These are phyloP conservation scores for Anastrepha obliqua DNA, from an alignment of 1,140 invertebrate species.

Conservation along the genomic window DNA sequence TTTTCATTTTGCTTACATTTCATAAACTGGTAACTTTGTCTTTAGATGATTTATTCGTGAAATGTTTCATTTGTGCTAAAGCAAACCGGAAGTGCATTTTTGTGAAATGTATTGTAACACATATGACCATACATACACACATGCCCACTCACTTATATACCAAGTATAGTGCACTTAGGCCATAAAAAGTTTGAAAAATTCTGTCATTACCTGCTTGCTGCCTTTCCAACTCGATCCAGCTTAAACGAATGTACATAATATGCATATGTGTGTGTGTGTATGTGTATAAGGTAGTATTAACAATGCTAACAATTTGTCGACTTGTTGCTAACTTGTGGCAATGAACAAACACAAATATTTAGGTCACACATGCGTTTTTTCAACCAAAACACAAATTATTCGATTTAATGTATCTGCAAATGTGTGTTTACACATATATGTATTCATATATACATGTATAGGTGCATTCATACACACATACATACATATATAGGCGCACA, in stretches of 20 bases:
- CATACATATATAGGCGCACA: background rate
- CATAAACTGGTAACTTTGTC: too few species aligned
- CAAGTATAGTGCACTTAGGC: too few species aligned
- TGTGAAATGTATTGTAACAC: too few species aligned
- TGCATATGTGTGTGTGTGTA: background rate
- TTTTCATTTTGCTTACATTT: too few species aligned
- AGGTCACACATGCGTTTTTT: constrained; percentile 28
- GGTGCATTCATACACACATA: background rate
- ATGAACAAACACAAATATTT: background rate
- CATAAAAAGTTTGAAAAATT: background rate
- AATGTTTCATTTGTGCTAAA: too few species aligned
- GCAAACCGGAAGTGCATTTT: background rate
- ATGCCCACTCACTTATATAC: too few species aligned
- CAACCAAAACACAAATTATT: background rate
- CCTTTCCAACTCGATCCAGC: background rate
- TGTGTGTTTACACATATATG: background rate
- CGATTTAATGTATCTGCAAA: background rate
- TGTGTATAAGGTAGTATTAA: background rate
- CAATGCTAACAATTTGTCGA: background rate
- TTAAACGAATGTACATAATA: background rate
- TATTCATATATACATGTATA: background rate
- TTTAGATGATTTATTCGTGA: too few species aligned
- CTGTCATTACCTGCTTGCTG: background rate
- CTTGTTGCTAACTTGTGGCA: background rate
- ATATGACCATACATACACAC: too few species aligned